Evolutionary conservation across 2,888 invertebrate genomes (phyloP), one percentile per base, ranked within the genome.

Genomic region (Choristoneura rosaceana): DNA sequence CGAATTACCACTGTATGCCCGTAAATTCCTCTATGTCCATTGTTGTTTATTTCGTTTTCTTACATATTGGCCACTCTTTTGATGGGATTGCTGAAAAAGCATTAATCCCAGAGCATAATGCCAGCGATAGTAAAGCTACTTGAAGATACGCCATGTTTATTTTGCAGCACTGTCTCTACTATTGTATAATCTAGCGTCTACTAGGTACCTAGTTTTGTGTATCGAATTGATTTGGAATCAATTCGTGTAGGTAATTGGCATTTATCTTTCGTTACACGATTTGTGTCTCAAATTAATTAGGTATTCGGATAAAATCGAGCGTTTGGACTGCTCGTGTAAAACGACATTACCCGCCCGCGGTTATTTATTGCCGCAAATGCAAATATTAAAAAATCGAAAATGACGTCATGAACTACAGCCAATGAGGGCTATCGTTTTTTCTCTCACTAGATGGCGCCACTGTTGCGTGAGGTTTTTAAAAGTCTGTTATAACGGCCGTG

Each of bases 151-250:
- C 17, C 25, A 25, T 55, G 12, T 3, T n/a, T 52, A 52, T 17
- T 8, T 15, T 15, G 9, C 50, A 7, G 50, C 7, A 9, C 50
- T 8, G 8, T 8, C 17, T 5, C 9, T 5, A 5, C 2, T 15
- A 52, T 3, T n/a, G n/a, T n/a, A 47, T 7, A n/a, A 0, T 47
- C 4, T 15, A 15, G 1, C n/a, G 14, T 47, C 14, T 15, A 5
- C 7, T 47, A 47, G 17, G 15, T 52, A 47, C 4, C n/a, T 12
- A 3, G 8, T 15, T 17, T 14, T 7, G 45, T 62, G 45, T 45
- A 62, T 12, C 62, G 25, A 45, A 62, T 62, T 45, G 4, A 62
- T 62, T 62, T 33, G 45, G 45, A 62, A 45, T 41, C 17, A 25
- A n/a, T 25, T 43, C 14, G 33, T 45, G 12, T 62, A 9, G 15